A percentile compares a stretch with the other conserved stretches of the same genome.
phyloP scores from a whole-genome alignment of 1,140 invertebrate species.

The Pachypeltis micranthus region DNA sequence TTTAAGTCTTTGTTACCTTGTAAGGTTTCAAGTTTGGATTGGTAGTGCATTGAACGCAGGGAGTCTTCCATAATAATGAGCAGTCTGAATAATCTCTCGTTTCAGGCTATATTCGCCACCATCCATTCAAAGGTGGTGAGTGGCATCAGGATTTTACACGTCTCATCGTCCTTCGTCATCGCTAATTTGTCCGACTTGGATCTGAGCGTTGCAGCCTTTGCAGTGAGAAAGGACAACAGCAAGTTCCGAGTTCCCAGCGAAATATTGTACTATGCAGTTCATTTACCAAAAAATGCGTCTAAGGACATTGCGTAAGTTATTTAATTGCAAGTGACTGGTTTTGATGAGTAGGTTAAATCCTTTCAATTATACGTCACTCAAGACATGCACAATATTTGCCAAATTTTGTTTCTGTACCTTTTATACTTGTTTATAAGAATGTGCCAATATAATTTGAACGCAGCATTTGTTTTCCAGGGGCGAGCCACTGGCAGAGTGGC shows the following conservation, averaged over 20 bases:
- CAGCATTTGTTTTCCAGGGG: constrained; percentile 12
- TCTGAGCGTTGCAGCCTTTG: constrained; percentile 39
- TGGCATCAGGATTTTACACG: constrained; percentile 40
- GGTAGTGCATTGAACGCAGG: too few relatives aligned
- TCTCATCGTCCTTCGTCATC: constrained; percentile 43
- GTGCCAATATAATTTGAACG: too few relatives aligned
- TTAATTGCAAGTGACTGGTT: too few relatives aligned
- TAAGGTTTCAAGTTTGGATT: too few relatives aligned
- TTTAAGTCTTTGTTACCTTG: too few relatives aligned
- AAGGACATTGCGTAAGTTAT: constrained; percentile 3
- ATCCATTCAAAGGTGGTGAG: constrained; percentile 40
- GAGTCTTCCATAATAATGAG: too few relatives aligned
- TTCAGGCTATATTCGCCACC: constrained; percentile 29
- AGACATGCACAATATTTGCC: too few relatives aligned
- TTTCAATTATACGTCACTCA: too few relatives aligned
- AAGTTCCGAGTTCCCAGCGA: constrained; percentile 13
- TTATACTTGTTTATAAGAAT: constrained; percentile 8
- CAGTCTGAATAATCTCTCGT: too few relatives aligned
- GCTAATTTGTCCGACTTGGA: constrained; percentile 40
- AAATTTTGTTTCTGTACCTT: background rate
- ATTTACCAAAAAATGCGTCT: constrained; percentile 1
- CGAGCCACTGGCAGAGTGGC: constrained; percentile 22
- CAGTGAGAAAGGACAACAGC: constrained; percentile 27
- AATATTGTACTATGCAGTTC: constrained; percentile 11
- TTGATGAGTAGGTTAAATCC: too few relatives aligned